Evolutionary conservation across 2,797 vertebrate species (phyloP).

Genomic region (Florisuga fusca): DNA sequence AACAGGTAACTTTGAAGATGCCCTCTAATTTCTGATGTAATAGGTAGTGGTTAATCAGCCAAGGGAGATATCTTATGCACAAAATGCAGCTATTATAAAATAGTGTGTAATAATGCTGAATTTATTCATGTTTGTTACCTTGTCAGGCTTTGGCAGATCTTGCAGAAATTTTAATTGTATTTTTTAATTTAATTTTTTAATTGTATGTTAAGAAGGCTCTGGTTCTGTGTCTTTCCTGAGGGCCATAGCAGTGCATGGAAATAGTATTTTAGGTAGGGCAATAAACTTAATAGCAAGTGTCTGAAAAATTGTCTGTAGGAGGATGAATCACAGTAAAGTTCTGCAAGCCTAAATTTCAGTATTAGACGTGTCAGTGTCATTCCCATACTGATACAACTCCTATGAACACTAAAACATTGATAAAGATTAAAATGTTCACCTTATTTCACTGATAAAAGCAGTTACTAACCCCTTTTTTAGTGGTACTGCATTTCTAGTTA

Average conservation of each 20-base stretch:
- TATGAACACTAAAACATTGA: neutral
- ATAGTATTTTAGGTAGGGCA: neutral
- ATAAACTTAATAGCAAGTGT: neutral
- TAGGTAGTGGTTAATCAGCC: neutral
- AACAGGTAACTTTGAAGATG: neutral
- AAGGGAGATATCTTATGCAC: neutral
- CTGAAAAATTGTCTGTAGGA: neutral
- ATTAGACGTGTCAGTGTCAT: neutral
- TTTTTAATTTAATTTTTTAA: constrained; percentile 9
- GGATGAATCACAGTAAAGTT: neutral
- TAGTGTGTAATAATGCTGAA: neutral
- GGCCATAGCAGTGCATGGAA: neutral
- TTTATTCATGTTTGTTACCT: neutral
- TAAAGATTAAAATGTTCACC: neutral
- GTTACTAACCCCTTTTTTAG: neutral
- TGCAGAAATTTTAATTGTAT: neutral
- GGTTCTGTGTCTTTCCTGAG: neutral
- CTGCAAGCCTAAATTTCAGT: neutral
- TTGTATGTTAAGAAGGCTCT: neutral
- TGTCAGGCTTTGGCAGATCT: neutral
- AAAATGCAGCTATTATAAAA: neutral
- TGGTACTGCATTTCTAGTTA: neutral
- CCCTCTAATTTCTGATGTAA: neutral
- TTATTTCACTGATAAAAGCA: neutral
- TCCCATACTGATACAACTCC: neutral